phyloP scores from a whole-genome alignment of 2,888 invertebrate species.

The Meteorus colon region DNA sequence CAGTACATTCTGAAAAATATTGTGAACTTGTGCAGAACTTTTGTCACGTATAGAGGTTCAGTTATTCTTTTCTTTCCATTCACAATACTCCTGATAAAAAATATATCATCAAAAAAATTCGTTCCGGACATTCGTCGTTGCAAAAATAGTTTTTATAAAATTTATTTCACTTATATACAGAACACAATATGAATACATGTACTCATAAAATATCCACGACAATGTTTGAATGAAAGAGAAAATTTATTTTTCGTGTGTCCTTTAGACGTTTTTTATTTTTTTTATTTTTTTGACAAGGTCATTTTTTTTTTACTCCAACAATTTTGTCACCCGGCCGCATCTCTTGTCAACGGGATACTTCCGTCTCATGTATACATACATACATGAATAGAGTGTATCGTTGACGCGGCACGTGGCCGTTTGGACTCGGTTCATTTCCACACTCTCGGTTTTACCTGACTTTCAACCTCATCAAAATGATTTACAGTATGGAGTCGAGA shows the following conservation, averaged over 20 bases:
- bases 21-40: no score
- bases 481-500: slow-evolving; percentile 38
- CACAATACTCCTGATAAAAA: no score
- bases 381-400: not conserved
- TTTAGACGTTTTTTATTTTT: not conserved
- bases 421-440: slow-evolving; percentile 46
- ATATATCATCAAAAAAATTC: no score
- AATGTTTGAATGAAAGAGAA: not conserved
- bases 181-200: not conserved
- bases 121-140: no score
- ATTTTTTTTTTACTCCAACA: slow-evolving; percentile 45
- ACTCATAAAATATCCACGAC: not conserved
- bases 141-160: no score
- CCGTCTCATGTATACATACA: slow-evolving; percentile 14
- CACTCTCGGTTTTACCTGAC: slow-evolving; percentile 42
- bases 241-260: slow-evolving; percentile 21
- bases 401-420: slow-evolving; percentile 48
- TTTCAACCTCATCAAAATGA: slow-evolving; percentile 42
- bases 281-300: slow-evolving; percentile 16
- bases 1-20: no score
- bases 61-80: no score
- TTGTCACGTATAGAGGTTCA: no score
- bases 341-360: slow-evolving; percentile 19
- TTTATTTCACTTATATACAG: not conserved
- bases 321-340: slow-evolving; percentile 30